Evolutionary conservation across 2,113 vertebrate species (phyloP).

Genomic region (Gymnarchus niloticus): DNA sequence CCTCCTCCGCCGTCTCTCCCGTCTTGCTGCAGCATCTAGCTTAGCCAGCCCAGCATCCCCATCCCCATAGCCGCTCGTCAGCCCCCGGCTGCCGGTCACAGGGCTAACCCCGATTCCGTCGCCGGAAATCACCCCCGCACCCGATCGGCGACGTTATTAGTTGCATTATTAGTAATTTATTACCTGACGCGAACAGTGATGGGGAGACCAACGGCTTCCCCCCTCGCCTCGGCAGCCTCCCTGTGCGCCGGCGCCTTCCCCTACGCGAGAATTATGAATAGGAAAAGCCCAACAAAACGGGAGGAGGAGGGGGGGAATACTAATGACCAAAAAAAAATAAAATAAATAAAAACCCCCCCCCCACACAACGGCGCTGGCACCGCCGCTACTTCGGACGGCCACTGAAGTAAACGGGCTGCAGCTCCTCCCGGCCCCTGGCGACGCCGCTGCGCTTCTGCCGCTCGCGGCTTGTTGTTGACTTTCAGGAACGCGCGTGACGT

Average conservation of each 20-base stretch:
- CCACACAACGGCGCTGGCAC: conserved; percentile 15
- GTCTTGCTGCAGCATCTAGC: conserved; percentile 34
- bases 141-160: background rate
- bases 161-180: conserved; percentile 24
- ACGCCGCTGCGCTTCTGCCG: conserved; percentile 42
- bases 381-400: background rate
- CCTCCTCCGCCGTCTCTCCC: conserved; percentile 13
- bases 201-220: conserved; percentile 38
- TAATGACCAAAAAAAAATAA: conserved; percentile 19
- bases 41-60: background rate
- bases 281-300: conserved; percentile 6
- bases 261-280: conserved; percentile 27
- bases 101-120: background rate
- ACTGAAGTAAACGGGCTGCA: conserved; percentile 11
- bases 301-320: conserved; percentile 21
- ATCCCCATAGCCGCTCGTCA: background rate
- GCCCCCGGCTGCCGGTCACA: background rate
- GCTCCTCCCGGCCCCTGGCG: conserved; percentile 31
- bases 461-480: conserved; percentile 68
- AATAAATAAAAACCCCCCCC: no score
- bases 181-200: conserved; percentile 39
- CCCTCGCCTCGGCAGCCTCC: conserved; percentile 28
- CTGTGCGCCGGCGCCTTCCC: conserved; percentile 30
- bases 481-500: conserved; percentile 73
- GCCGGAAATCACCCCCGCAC: background rate